Evolutionary conservation across 2,888 invertebrate genomes (phyloP), one percentile per base, ranked within the genome.

Genomic region (Lithophane semibrunnea): DNA sequence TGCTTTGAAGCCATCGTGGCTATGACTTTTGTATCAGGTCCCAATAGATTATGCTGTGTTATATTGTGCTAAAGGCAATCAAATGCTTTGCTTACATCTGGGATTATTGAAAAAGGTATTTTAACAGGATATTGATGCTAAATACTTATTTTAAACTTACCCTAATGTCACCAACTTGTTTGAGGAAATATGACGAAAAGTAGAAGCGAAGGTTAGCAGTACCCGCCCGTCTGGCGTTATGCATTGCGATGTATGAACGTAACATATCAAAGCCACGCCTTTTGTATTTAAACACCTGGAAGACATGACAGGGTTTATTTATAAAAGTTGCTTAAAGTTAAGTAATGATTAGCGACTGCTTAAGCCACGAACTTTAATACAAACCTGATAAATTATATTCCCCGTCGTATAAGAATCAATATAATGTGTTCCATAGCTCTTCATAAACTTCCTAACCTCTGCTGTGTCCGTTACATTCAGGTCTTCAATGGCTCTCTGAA

Each of bases 371-470:
- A 37, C 37, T 37, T 37, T 37, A 37, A 56, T 44, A 83, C 93
- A 92, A 92, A 98, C 98, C 98, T 99, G 98, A 94, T 98, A 99
- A 84, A 99, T 97, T 56, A 98, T 98, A 93, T 99, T 98, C 16
- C 99, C 99, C 0, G 98, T 99, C 10, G 98, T 97, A 92, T 98
- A 99, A 0, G 98, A 98, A 82, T 98, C 97, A 72, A 99, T 98
- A 89, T 98, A 99, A 94, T 99, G 99, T 10, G 98, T 98, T 68
- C 99, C 99, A 88, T 98, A 98, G 88, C 98, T 98, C 90, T 97
- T 98, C 95, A 98, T 98, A 91, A 99, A 99, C 87, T 97, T 97
- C 58, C 98, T 97, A 0, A 98, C 97, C 83, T 98, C 98, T 0
- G 97, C 97, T 0, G 97, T 96, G 91, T 98, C 98, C 52, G 98